Evolutionary conservation across 2,888 invertebrate genomes (phyloP), one percentile per base, ranked within the genome.

Genomic region (Agrilus biguttatus): DNA sequence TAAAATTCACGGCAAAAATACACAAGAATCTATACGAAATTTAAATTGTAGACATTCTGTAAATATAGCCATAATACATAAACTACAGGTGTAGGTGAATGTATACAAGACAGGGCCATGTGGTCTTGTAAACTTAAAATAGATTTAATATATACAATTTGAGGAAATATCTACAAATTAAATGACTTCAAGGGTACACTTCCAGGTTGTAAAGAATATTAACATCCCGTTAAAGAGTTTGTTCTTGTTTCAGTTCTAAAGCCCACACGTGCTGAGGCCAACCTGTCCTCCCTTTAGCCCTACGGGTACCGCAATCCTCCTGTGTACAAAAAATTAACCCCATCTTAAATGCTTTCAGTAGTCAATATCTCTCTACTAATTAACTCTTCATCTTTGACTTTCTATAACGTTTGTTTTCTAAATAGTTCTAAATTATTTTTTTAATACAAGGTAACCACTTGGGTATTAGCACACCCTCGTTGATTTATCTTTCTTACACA

Each of bases 261-360:
- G 92, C 93, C 93, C 95, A 95, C 49, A 93, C 93, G 65, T 91
- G 89, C 59, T 95, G 92, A 0, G 93, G 95, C 95, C 95, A 95
- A 12, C 95, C 95, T 1, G 95, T 95, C 45, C 95, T 77, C 0
- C 91, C 91, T 49, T 52, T 52, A 23, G 45, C 49, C 42, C 55
- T 47, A 44, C 55, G 48, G 51, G 51, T 55, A 39, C 39, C 45
- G 50, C 58, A 51, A 49, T 61, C 62, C 59, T 65, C 64, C 61
- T 63, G 62, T 61, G 60, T 59, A 59, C 52, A 58, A 52, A 46
- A 53, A 46, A 47, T 49, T 47, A 50, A 34, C 48, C 48, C 50
- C 17, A 12, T 28, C n/a, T 19, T 19, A 41, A 37, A 21, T 8
- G 13, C 21, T 12, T 37, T 10, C 17, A 47, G 43, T 45, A 43